phyloP scores from a whole-genome alignment of 2,797 vertebrate genomes.

The Rhincodon typus region DNA sequence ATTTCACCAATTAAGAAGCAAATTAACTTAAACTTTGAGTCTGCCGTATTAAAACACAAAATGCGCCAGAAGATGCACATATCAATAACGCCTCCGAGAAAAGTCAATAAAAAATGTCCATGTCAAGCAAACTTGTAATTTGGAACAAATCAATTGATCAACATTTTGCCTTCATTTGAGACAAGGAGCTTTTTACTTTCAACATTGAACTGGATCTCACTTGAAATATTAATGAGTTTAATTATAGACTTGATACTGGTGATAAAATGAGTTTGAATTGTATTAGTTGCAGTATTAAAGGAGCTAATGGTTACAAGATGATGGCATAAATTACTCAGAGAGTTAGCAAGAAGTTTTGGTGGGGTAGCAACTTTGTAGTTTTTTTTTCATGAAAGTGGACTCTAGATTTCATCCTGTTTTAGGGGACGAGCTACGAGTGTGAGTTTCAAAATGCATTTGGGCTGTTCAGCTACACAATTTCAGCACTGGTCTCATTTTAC shows the following conservation, averaged over 20 bases:
- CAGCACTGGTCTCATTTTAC: not conserved
- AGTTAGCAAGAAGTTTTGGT: constrained; percentile 22
- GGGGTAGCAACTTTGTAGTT: constrained; percentile 34
- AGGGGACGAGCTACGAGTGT: not conserved
- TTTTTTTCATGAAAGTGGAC: not conserved
- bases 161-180: not conserved
- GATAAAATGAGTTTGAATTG: not conserved
- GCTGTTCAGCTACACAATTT: not conserved
- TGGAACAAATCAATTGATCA: constrained; percentile 14
- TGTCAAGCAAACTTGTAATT: constrained; percentile 29
- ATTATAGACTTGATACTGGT: not conserved
- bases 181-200: not conserved
- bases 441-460: not conserved
- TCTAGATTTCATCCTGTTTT: not conserved
- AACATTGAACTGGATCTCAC: not conserved
- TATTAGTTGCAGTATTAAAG: not conserved
- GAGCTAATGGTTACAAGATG: not conserved
- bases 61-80: not conserved
- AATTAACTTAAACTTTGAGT: not conserved
- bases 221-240: constrained; percentile 38
- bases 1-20: constrained; percentile 2
- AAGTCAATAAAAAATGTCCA: not conserved
- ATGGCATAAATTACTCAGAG: constrained; percentile 27
- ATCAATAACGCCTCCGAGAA: not conserved
- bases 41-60: too few species aligned